Percentiles rank a stretch among this genome's conserved stretches.
Evolutionary conservation across 2,113 vertebrate species (phyloP).

Genomic region (Scomber scombrus): DNA sequence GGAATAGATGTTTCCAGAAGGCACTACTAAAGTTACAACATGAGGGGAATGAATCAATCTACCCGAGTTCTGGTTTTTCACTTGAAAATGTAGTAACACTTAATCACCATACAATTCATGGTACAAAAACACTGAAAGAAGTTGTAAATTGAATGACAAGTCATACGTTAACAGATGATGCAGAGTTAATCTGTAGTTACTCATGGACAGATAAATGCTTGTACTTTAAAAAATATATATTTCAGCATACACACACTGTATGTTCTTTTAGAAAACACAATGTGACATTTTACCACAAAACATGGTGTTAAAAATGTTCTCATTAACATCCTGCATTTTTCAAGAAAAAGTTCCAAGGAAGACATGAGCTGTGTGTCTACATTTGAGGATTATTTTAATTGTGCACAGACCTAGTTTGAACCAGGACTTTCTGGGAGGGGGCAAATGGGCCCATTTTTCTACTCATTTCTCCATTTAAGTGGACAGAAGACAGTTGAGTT

Average conservation of each 20-base stretch:
- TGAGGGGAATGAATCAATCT: constrained; percentile 73
- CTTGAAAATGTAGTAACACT: constrained; percentile 50
- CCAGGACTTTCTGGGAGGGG: accelerated
- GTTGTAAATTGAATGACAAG: constrained; percentile 19
- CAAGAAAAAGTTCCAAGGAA: background rate
- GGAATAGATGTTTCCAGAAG: constrained; percentile 75
- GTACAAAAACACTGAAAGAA: constrained; percentile 12
- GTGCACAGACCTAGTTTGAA: background rate
- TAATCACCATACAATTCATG: constrained; percentile 25
- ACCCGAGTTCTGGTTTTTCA: constrained; percentile 65
- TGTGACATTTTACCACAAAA: background rate
- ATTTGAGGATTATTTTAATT: accelerated
- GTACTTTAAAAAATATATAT: background rate
- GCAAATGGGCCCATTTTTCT: background rate
- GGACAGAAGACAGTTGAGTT: background rate
- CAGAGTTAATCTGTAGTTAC: background rate
- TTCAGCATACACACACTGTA: background rate
- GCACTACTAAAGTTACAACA: constrained; percentile 69
- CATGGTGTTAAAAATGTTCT: background rate
- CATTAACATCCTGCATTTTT: background rate
- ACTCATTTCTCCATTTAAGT: background rate
- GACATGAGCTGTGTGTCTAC: background rate
- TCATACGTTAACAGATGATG: constrained; percentile 1
- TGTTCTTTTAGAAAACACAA: too few relatives aligned
- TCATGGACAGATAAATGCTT: background rate